Conservation (phyloP, 1,140 invertebrate species). For the Eumaeus atala region DNA sequence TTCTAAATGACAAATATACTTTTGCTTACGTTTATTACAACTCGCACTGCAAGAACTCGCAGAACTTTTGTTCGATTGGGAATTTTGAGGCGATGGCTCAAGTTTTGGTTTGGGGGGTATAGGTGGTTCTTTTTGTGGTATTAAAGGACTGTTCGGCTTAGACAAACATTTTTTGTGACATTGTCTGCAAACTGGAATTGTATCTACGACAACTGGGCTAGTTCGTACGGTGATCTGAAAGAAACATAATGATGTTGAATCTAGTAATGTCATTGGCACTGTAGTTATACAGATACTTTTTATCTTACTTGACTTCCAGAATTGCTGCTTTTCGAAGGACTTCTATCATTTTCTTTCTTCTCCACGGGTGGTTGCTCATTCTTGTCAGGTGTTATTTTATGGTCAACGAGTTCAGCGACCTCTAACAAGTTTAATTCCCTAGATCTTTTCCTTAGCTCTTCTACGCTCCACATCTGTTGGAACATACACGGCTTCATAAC, state of each 20-base stretch:
- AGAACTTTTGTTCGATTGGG: constrained; percentile 56
- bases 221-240: constrained; percentile 81
- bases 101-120: constrained; percentile 47
- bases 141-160: constrained; percentile 69
- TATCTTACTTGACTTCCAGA: constrained; percentile 80
- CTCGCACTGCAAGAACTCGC: constrained; percentile 56
- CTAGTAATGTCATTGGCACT: neutral
- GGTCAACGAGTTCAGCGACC: constrained; percentile 53
- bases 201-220: constrained; percentile 78
- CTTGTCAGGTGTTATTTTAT: constrained; percentile 30
- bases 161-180: constrained; percentile 83
- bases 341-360: constrained; percentile 75
- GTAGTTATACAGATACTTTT: constrained; percentile 6
- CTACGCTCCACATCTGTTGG: constrained; percentile 79
- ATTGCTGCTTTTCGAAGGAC: constrained; percentile 81
- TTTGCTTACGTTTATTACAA: constrained; percentile 55
- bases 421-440: constrained; percentile 78
- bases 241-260: constrained; percentile 15
- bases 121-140: constrained; percentile 61
- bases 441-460: constrained; percentile 78
- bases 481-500: neutral
- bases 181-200: constrained; percentile 80
- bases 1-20: constrained; percentile 58
- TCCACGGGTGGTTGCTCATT: constrained; percentile 43
- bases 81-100: constrained; percentile 56